Base-by-base conservation (phyloP, 1,140 invertebrate species). In the Epicauta chinensis region DNA sequence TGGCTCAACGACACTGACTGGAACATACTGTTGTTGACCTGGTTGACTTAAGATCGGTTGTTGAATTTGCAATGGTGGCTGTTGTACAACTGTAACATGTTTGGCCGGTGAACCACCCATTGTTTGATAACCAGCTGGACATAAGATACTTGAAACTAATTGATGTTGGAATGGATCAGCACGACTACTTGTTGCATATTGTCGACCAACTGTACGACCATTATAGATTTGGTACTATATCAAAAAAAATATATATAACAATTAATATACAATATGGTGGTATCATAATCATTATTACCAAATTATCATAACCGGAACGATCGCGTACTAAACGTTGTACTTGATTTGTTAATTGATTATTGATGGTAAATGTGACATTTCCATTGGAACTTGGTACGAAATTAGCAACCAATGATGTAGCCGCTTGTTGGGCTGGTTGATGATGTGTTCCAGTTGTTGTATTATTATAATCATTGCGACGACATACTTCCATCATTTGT, bases 401-500 rank as follows among this genome's bases (percentile, higher is more conserved):
- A 65, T 83, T 83, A 6, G 23, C 23, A 2, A 83, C 79, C 53
- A 83, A 72, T 29, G 79, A 77, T 34, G 81, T 77, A 41, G 80
- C n/a, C n/a, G n/a, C 76, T 31, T 80, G 77, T 73, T 89, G 74
- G 54, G 84, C 74, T 70, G 73, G 71, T 67, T 76, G 79, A 65
- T 75, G 79, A 61, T 77, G 77, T 43, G 71, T 63, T 49, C 47
- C 68, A 14, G 73, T 68, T 56, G 74, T 75, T 55, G 73, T 75
- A 56, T 73, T 78, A 52, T 77, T 80, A 57, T 80, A 83, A 56
- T 81, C 76, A n/a, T 80, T 78, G 23, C 83, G 70, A 36, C 83
- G 73, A 60, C 85, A 84, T 59, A 93, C 77, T 54, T 95, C 91
- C 92, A 95, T 96, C 91, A 95, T 94, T 71, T 94, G 91, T 14